Base-by-base conservation (phyloP, 1,140 invertebrate species). In the Manduca sexta region DNA sequence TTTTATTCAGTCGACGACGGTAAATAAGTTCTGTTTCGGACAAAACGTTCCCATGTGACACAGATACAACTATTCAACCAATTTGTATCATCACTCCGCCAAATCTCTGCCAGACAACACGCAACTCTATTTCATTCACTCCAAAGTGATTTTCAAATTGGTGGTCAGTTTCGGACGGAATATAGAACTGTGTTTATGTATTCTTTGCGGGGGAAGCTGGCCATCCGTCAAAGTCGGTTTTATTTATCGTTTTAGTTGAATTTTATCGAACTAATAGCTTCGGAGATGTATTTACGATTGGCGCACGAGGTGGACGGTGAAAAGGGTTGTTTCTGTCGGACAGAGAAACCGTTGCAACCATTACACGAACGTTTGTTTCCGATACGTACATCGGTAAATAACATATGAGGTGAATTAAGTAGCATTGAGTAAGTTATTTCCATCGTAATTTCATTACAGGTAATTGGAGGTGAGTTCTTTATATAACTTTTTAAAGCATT, bases 171-270 rank as follows among this genome's bases (percentile, higher is more conserved):
- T 21, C 10, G 1, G 18, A 11, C 3, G 2, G 64, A 17, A 70
- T 33, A 52, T 6, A 41, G 64, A 74, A 50, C 1, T 49, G 63
- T 45, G 77, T 71, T 42, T 34, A 35, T 47, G 62, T 60, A 71
- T 82, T 82, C 78, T 77, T 79, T 74, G 64, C 60, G 59, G 71
- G 78, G 80, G 78, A 79, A 74, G 74, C 74, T 65, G 74, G 76
- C 72, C 60, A 84, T 84, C 79, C 76, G 74, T 84, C 80, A 82
- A 84, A 84, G 80, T 82, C 78, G 63, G 65, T 63, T 79, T 79
- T 84, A 84, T 84, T 84, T 84, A 84, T 84, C 74, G 80, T 82
- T 82, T 77, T 78, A 80, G 76, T 81, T 77, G 80, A 82, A 84
- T 84, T 84, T 84, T 84, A 84, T 84, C 80, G 80, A 75, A 84